Percentiles rank a stretch among this genome's conserved stretches.
These are phyloP conservation scores for Acanthisitta chloris DNA, from an alignment of 2,113 vertebrate species.

Conservation along the genomic window DNA sequence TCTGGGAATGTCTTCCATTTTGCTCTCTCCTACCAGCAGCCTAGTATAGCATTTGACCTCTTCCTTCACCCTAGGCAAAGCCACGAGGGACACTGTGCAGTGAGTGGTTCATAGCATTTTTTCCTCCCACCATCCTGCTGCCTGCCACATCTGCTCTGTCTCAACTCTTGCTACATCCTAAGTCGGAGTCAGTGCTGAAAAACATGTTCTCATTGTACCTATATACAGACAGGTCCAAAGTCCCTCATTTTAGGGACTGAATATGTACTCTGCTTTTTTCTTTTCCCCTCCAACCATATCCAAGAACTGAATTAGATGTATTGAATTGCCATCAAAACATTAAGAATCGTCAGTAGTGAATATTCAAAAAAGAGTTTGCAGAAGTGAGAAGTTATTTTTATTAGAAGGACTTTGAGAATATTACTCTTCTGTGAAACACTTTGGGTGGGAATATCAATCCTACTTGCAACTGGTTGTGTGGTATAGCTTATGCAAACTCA, in stretches of 20 bases:
- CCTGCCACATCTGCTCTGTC: neutral
- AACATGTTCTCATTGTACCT: neutral
- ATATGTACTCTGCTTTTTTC: neutral
- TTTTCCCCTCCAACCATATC: neutral
- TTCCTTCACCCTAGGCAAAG: neutral
- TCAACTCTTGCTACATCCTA: neutral
- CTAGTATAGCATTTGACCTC: neutral
- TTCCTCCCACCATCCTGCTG: neutral
- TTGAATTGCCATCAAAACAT: neutral
- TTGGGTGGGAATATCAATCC: neutral
- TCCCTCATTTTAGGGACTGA: neutral
- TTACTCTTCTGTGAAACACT: neutral
- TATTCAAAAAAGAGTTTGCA: neutral
- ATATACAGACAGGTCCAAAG: neutral
- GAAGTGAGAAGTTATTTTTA: neutral
- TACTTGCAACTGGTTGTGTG: neutral
- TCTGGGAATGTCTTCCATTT: neutral
- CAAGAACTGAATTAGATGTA: neutral
- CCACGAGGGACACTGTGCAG: neutral
- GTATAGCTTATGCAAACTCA: neutral
- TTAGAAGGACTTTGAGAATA: neutral
- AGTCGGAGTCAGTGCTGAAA: neutral
- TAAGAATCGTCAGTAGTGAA: neutral
- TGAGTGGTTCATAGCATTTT: neutral
- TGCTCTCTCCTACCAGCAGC: neutral